Evolutionary conservation across 2,888 invertebrate species (phyloP).

Genomic region (Dryocosmus kuriphilus): DNA sequence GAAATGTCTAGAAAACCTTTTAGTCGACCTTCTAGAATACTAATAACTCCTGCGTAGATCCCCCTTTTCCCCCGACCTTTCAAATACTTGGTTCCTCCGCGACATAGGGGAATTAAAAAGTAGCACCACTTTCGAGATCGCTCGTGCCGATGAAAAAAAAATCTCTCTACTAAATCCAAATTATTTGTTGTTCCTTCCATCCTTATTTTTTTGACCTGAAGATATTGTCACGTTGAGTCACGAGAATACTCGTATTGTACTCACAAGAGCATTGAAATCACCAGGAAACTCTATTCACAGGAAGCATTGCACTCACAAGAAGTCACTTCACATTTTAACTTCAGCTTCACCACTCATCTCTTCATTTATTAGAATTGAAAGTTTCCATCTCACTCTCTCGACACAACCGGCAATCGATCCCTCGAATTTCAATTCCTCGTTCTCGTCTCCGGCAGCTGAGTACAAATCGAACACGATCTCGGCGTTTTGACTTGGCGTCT

Average conservation of each 20-base stretch:
- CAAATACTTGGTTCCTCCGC: slow-evolving; percentile 3
- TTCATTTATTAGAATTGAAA: neutral
- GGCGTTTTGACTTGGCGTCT: slow-evolving; percentile 31
- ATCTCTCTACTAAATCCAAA: neutral
- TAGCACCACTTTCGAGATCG: neutral
- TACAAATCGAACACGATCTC: slow-evolving; percentile 24
- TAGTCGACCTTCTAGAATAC: slow-evolving; percentile 3
- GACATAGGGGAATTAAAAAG: slow-evolving; percentile 1
- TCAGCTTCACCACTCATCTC: neutral
- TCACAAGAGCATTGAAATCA: neutral
- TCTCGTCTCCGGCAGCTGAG: slow-evolving; percentile 9
- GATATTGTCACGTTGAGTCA: neutral
- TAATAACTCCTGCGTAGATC: neutral
- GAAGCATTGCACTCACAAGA: slow-evolving; percentile 2
- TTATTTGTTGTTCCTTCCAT: neutral
- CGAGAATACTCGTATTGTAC: neutral
- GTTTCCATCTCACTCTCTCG: neutral
- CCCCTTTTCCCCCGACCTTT: neutral
- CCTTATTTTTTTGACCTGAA: neutral
- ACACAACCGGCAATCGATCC: slow-evolving; percentile 14
- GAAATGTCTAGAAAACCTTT: slow-evolving; percentile 19
- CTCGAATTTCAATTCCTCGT: neutral
- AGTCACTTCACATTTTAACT: slow-evolving; percentile 3
- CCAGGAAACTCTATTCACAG: neutral
- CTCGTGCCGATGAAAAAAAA: neutral